These are phyloP conservation scores for Acromyrmex heyeri DNA, from an alignment of 1,140 invertebrate species.

Conservation along the genomic window DNA sequence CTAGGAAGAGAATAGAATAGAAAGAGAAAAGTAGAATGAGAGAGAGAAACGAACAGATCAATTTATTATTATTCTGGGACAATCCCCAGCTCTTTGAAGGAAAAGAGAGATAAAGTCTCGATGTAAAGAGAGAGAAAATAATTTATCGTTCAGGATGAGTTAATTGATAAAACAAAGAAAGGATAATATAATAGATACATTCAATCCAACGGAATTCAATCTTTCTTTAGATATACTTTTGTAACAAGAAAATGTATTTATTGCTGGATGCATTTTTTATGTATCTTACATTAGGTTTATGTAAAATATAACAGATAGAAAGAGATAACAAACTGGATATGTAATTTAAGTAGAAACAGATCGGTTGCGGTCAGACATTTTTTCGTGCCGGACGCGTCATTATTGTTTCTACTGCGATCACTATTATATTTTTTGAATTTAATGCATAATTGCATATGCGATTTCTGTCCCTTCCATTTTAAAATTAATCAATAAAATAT, in stretches of 20 bases:
- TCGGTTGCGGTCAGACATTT: slow-evolving; percentile 27
- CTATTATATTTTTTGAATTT: neutral
- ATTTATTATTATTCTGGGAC: slow-evolving; percentile 31
- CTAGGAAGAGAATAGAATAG: slow-evolving; percentile 26
- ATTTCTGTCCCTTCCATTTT: neutral
- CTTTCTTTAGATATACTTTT: neutral
- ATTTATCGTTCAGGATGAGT: neutral
- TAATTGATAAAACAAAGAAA: slow-evolving; percentile 22
- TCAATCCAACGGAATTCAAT: neutral
- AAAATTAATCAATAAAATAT: neutral
- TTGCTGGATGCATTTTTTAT: neutral
- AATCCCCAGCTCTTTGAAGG: neutral
- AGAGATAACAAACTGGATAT: neutral
- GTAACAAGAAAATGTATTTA: neutral
- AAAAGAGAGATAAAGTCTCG: neutral
- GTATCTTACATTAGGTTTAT: neutral
- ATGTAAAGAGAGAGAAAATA: neutral
- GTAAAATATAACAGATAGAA: neutral
- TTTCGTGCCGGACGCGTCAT: neutral
- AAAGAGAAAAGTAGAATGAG: neutral
- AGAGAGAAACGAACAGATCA: neutral
- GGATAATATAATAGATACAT: neutral
- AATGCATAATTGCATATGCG: neutral
- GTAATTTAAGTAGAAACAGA: slow-evolving; percentile 36
- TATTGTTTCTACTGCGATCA: slow-evolving; percentile 9